These are phyloP conservation scores for Drosophila pseudoobscura DNA, from an alignment of 1,140 invertebrate genomes.

Conservation along the genomic window DNA sequence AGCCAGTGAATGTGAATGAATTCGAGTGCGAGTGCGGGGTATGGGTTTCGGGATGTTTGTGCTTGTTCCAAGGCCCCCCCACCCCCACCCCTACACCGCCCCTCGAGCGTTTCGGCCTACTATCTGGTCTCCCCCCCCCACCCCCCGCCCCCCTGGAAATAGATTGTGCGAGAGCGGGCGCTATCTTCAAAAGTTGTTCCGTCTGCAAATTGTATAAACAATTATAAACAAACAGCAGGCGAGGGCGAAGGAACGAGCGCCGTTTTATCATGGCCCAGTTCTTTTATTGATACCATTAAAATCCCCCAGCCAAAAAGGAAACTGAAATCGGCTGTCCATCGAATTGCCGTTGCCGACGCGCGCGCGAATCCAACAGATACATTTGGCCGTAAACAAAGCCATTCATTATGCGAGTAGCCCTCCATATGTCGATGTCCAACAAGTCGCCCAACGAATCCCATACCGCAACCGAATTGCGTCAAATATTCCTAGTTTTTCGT, in stretches of 20 bases:
- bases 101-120: no score
- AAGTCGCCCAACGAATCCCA: constrained; percentile 25
- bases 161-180: constrained; percentile 44
- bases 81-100: constrained; percentile 5
- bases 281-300: constrained; percentile 66
- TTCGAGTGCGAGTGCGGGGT: no score
- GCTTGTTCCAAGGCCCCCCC: no score
- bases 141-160: constrained; percentile 26
- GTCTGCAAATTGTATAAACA: constrained; percentile 76
- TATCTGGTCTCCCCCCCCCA: not conserved
- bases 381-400: constrained; percentile 67
- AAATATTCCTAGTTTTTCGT: not conserved
- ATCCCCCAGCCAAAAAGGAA: constrained; percentile 38
- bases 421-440: constrained; percentile 50
- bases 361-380: constrained; percentile 62
- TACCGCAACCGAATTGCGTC: constrained; percentile 36
- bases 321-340: constrained; percentile 1
- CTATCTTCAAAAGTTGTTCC: constrained; percentile 59
- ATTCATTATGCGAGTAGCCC: constrained; percentile 54
- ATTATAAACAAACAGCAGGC: constrained; percentile 74
- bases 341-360: constrained; percentile 19
- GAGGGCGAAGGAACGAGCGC: constrained; percentile 1
- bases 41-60: no score
- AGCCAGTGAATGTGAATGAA: constrained; percentile 6
- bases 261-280: constrained; percentile 79